Percentiles rank a stretch among this genome's conserved stretches.
phyloP scores from a whole-genome alignment of 2,888 invertebrate species.

The Globia sparganii region DNA sequence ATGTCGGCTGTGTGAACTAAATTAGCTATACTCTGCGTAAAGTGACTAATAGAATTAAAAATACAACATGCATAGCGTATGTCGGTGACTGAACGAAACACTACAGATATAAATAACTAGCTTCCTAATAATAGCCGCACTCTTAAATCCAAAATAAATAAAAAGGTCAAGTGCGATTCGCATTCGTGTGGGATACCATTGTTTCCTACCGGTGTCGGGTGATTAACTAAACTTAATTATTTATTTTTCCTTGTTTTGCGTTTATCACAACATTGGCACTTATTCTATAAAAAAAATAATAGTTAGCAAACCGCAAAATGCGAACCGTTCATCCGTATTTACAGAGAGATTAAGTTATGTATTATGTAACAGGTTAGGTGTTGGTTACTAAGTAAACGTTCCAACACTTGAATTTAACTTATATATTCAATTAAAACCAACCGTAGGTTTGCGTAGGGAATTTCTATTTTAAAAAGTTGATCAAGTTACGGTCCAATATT shows the following conservation, averaged over 20 bases:
- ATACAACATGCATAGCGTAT: slow-evolving; percentile 47
- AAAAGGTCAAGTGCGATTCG: slow-evolving; percentile 56
- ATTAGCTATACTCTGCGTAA: slow-evolving; percentile 23
- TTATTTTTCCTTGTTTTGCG: slow-evolving; percentile 59
- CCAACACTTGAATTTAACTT: slow-evolving; percentile 4
- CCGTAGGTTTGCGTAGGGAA: background rate
- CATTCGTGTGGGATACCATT: background rate
- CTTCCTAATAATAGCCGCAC: slow-evolving; percentile 51
- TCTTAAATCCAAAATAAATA: slow-evolving; percentile 46
- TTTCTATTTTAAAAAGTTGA: background rate
- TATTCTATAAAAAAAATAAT: slow-evolving; percentile 54
- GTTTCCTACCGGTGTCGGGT: background rate
- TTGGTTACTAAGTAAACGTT: slow-evolving; percentile 12
- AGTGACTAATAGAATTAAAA: slow-evolving; percentile 60
- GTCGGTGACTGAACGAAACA: slow-evolving; percentile 53
- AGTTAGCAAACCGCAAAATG: slow-evolving; percentile 48
- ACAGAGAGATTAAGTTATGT: slow-evolving; percentile 31
- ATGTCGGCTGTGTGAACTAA: slow-evolving; percentile 18
- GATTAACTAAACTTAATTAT: slow-evolving; percentile 27
- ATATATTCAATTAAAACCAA: background rate
- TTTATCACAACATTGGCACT: slow-evolving; percentile 43
- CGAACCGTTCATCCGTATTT: slow-evolving; percentile 35
- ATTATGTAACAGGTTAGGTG: slow-evolving; percentile 33
- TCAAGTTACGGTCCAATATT: background rate
- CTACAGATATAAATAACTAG: slow-evolving; percentile 54